Conservation (phyloP, 2,888 invertebrate species). For the Chironomus riparius region DNA sequence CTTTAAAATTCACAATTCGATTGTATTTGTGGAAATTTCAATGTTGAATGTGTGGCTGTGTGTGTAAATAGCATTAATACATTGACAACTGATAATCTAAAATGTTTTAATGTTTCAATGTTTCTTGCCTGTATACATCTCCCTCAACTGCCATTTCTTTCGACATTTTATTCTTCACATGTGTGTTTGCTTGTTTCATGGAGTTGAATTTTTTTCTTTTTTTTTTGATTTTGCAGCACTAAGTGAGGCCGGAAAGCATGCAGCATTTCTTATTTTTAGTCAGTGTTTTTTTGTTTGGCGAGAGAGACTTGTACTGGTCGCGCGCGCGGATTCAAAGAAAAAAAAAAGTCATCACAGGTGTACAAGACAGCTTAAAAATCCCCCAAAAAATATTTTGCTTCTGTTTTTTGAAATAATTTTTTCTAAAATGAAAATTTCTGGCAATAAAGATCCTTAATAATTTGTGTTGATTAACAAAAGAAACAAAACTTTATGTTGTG, state of each 20-base stretch:
- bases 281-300: slow-evolving; percentile 27
- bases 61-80: background rate
- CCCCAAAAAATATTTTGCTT: background rate
- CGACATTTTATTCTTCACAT: background rate
- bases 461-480: background rate
- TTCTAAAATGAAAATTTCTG: background rate
- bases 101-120: background rate
- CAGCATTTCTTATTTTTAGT: slow-evolving; percentile 25
- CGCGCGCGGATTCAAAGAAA: slow-evolving; percentile 19
- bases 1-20: background rate
- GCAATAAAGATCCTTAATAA: too few species aligned
- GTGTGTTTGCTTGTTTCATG: background rate
- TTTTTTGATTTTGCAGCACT: background rate
- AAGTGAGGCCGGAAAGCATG: slow-evolving; percentile 19
- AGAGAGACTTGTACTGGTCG: slow-evolving; percentile 26
- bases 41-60: background rate
- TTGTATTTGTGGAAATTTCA: too few species aligned
- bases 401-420: background rate
- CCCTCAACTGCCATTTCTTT: background rate
- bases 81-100: background rate
- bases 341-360: slow-evolving; percentile 17
- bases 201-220: background rate
- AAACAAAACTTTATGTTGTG: background rate
- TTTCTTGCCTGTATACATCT: background rate
- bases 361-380: background rate